Evolutionary conservation across 2,113 vertebrate genomes (phyloP).

Genomic region (Melospiza georgiana): DNA sequence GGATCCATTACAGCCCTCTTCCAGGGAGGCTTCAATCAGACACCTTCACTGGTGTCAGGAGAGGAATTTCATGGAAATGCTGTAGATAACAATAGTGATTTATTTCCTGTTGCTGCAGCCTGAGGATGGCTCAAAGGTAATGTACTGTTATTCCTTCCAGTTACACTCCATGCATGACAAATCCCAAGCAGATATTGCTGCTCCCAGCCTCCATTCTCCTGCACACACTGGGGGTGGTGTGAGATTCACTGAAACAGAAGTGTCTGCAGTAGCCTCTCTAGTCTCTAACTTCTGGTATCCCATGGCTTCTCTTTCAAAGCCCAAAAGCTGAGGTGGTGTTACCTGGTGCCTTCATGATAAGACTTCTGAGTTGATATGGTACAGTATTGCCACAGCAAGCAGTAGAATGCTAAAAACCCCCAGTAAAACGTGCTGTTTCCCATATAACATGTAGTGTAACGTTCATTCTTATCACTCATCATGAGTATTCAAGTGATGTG

Average conservation of each 20-base stretch:
- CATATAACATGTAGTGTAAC: background rate
- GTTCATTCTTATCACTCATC: background rate
- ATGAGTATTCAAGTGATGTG: background rate
- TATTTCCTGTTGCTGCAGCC: conserved; percentile 53
- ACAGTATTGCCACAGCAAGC: background rate
- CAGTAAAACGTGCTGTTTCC: background rate
- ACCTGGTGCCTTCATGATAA: conserved; percentile 27
- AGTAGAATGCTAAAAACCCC: background rate
- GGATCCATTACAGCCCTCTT: background rate
- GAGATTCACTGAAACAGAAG: background rate
- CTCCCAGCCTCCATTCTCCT: background rate
- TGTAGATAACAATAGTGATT: conserved; percentile 16
- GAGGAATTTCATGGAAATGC: background rate
- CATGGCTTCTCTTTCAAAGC: conserved; percentile 66
- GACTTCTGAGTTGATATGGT: conserved; percentile 34
- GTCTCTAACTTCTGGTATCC: conserved; percentile 42
- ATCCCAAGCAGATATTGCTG: background rate
- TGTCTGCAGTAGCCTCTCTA: background rate
- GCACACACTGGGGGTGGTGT: background rate
- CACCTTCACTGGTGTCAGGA: background rate
- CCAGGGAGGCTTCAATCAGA: background rate
- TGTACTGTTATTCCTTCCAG: background rate
- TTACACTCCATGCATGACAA: background rate
- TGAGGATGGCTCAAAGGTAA: conserved; percentile 66
- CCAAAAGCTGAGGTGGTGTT: conserved; percentile 53